Conservation (phyloP, 53 echinoderm and acorn worm species). For the Hippasteria phrygiana region DNA sequence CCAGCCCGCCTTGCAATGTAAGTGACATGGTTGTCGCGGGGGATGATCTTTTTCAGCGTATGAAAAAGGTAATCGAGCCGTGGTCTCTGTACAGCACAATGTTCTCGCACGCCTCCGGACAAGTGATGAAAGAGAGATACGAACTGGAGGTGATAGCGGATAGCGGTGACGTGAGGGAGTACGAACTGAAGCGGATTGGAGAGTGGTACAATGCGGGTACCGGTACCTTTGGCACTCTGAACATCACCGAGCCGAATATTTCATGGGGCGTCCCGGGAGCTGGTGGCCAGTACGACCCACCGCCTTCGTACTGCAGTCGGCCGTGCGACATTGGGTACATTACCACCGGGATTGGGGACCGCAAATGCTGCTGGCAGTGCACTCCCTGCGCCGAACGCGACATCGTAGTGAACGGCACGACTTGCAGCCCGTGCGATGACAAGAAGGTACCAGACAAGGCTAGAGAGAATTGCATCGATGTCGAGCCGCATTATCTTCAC, state of each 20-base stretch:
- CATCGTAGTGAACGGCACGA: constrained; percentile 36
- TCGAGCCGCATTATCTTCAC: constrained; percentile 48
- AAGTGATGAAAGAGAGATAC: constrained; percentile 1
- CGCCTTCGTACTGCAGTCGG: constrained; percentile 53
- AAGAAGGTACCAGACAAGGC: constrained; percentile 11
- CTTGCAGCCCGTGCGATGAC: constrained; percentile 36
- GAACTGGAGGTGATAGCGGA: constrained; percentile 17
- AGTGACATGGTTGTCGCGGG: not conserved
- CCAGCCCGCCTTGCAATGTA: constrained; percentile 9
- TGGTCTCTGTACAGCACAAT: constrained; percentile 20
- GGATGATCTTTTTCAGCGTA: not conserved
- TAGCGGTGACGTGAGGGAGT: not conserved
- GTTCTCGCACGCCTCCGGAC: constrained; percentile 10
- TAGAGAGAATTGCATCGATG: constrained; percentile 12
- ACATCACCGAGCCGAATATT: constrained; percentile 32
- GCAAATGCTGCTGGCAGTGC: constrained; percentile 72
- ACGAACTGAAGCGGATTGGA: constrained; percentile 53
- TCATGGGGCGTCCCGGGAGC: constrained; percentile 16
- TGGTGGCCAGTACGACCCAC: not conserved
- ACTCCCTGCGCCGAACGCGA: constrained; percentile 42
- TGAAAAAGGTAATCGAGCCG: not conserved
- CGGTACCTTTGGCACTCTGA: too few relatives aligned
- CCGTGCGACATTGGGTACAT: constrained; percentile 27
- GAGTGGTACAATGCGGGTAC: constrained; percentile 30
- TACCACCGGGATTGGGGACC: constrained; percentile 22